Evolutionary conservation across 92 coral and sea anemone genomes (phyloP), one percentile per base, ranked within the genome.

Genomic region (Diadumene lineata): DNA sequence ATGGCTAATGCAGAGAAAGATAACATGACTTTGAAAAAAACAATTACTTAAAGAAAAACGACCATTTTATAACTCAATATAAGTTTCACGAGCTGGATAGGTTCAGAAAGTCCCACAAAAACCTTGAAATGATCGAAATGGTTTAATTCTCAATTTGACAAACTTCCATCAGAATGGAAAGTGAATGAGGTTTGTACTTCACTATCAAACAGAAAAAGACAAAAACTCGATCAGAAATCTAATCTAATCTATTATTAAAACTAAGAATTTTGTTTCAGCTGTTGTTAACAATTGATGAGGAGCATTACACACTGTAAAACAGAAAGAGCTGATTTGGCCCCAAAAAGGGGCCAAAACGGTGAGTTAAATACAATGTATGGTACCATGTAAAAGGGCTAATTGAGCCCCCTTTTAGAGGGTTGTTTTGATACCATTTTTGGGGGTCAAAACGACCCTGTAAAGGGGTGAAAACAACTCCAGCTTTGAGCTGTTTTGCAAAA

Each of bases 91-190:
- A 66, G 21, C 21, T 66, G 15, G 23, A 3, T 11, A 30, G 70
- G 11, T 32, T 50, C 24, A 66, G 50, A 16, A 8, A 28, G 38
- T 30, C 18, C 18, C 70, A 66, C 50, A 66, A 66, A 34, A 33
- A 16, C 1, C 46, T 21, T 38, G 70, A 66, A 4, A 13, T 66
- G 38, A 66, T 32, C n/a, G 53, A 66, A 33, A 29, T 66, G 70
- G 70, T 28, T 33, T 11, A 23, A 15, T 1, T 1, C 18, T 0
- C 46, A 33, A 15, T 19, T 66, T 2, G 2, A 66, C 18, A 66
- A 33, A 66, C 70, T 66, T 66, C 70, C 70, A 32, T 10, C 32
- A 66, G 50, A 30, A 18, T 66, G 70, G 70, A 22, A 66, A 1
- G 25, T 28, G 24, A 53, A 66, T 32, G 25, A 33, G 70, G 70